Evolutionary conservation across 2,113 vertebrate species (phyloP).

Genomic region (Eleginops maclovinus): DNA sequence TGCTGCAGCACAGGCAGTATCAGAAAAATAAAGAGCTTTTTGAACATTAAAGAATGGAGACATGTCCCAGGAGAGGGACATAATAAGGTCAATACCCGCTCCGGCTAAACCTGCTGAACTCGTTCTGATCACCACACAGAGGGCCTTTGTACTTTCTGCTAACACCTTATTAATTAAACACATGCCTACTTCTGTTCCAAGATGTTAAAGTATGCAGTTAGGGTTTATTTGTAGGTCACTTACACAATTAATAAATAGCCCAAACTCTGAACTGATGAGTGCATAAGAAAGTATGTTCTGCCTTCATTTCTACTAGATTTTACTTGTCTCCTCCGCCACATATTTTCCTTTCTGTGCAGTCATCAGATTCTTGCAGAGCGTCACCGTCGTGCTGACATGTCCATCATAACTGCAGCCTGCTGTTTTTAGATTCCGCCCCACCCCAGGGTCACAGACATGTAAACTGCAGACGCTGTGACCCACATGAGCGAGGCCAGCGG

Average conservation of each 20-base stretch:
- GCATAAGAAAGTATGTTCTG: too few species aligned
- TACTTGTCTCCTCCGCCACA: not conserved
- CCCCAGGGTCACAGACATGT: constrained; percentile 8
- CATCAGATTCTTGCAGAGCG: not conserved
- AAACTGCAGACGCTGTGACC: constrained; percentile 50
- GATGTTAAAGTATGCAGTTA: not conserved
- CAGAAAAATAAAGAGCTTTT: too few species aligned
- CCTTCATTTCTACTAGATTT: too few species aligned
- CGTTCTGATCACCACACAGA: constrained; percentile 20
- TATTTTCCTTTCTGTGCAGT: not conserved
- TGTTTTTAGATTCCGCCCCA: not conserved
- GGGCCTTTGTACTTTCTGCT: constrained; percentile 10
- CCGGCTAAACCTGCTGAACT: constrained; percentile 21
- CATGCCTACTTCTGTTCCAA: not conserved
- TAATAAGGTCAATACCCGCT: constrained; percentile 24
- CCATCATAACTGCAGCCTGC: not conserved
- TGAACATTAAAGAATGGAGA: too few species aligned
- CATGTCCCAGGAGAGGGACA: not conserved
- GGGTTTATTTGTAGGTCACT: too few species aligned
- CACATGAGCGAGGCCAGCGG: constrained; percentile 65
- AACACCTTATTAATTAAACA: constrained; percentile 25
- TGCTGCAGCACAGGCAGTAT: too few species aligned
- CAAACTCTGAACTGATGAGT: too few species aligned
- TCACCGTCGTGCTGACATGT: not conserved
- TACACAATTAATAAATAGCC: too few species aligned